phyloP scores from a whole-genome alignment of 2,797 vertebrate species.

The Fratercula arctica region DNA sequence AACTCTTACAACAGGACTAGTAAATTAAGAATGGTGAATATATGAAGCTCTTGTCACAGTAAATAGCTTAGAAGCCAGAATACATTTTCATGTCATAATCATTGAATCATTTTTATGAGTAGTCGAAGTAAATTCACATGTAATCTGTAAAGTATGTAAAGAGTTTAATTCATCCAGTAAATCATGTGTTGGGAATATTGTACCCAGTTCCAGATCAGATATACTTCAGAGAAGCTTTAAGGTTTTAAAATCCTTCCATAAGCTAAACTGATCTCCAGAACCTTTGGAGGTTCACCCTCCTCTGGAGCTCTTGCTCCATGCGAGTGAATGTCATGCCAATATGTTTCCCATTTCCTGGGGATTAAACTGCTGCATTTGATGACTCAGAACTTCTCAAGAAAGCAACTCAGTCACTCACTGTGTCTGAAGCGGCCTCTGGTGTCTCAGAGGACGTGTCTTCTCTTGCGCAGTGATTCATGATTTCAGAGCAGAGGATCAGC shows the following conservation, averaged over 20 bases:
- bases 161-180: conserved; percentile 38
- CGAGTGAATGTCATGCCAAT: conserved; percentile 27
- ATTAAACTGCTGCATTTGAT: conserved; percentile 51
- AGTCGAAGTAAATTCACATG: conserved; percentile 4
- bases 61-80: conserved; percentile 11
- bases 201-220: conserved; percentile 38
- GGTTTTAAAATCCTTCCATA: conserved; percentile 18
- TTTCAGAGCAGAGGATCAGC: conserved; percentile 11
- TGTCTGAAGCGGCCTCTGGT: conserved; percentile 33
- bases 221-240: conserved; percentile 27
- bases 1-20: neutral
- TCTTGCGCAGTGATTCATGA: conserved; percentile 16
- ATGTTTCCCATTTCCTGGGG: conserved; percentile 50
- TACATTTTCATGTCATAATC: conserved; percentile 28
- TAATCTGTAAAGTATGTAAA: conserved; percentile 27
- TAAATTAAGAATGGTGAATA: conserved; percentile 13
- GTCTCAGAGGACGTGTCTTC: conserved; percentile 75
- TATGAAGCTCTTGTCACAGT: conserved; percentile 19
- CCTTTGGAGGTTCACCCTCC: conserved; percentile 19
- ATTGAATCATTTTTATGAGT: conserved; percentile 59
- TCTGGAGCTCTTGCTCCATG: conserved; percentile 12
- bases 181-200: neutral
- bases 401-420: neutral
- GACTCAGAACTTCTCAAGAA: conserved; percentile 41
- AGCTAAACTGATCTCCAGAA: conserved; percentile 22